phyloP scores from a whole-genome alignment of 2,797 vertebrate genomes.

The Coendou prehensilis region DNA sequence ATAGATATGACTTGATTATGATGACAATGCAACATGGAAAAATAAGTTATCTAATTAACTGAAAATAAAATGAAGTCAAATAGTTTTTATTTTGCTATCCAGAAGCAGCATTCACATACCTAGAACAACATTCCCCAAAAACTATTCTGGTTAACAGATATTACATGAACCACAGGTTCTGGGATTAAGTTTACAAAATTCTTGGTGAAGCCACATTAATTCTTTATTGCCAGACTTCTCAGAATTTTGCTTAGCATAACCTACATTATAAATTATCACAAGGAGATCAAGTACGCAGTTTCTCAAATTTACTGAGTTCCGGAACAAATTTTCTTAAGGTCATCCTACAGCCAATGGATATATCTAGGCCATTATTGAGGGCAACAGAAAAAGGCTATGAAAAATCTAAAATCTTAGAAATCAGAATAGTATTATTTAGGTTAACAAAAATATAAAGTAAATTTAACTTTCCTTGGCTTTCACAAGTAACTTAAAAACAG shows the following conservation, averaged over 20 bases:
- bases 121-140: conserved; percentile 2
- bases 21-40: neutral
- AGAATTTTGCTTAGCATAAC: conserved; percentile 32
- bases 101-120: neutral
- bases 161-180: neutral
- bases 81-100: neutral
- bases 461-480: neutral
- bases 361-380: neutral
- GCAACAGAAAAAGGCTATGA: neutral
- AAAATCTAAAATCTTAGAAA: neutral
- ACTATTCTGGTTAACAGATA: conserved; percentile 17
- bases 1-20: neutral
- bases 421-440: neutral
- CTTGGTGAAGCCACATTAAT: conserved; percentile 14
- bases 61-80: conserved; percentile 54
- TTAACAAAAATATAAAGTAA: conserved; percentile 11
- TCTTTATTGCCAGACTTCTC: conserved; percentile 7
- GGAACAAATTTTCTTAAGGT: neutral
- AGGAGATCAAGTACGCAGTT: neutral
- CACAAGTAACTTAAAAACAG: neutral
- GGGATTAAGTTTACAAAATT: conserved; percentile 14
- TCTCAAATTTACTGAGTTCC: neutral
- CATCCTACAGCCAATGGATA: neutral
- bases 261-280: conserved; percentile 1
- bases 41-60: conserved; percentile 21